A percentile compares a stretch with the other conserved stretches of the same genome.
These are phyloP conservation scores for Lepisosteus oculatus DNA, from an alignment of 2,113 vertebrate genomes.

Conservation along the genomic window DNA sequence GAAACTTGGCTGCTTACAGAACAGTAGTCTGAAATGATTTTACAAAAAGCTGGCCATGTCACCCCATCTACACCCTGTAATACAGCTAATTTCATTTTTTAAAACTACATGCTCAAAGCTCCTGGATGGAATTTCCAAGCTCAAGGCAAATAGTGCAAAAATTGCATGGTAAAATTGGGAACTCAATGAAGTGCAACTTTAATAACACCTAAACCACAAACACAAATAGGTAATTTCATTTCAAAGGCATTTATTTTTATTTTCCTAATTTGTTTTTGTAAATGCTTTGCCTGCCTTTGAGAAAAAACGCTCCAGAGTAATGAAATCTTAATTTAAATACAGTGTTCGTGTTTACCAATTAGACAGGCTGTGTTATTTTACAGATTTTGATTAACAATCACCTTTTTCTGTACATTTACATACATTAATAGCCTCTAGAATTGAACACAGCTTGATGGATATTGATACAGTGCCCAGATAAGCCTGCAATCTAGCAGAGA, in stretches of 20 bases:
- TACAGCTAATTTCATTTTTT: conserved; percentile 19
- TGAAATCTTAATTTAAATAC: conserved; percentile 29
- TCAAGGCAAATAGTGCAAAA: conserved; percentile 66
- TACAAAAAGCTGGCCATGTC: too few relatives aligned
- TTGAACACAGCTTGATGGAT: neutral
- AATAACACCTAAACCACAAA: conserved; percentile 76
- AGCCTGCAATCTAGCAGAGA: neutral
- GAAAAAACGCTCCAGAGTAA: conserved; percentile 35
- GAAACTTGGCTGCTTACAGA: too few relatives aligned
- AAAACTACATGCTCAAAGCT: conserved; percentile 10
- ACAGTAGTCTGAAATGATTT: too few relatives aligned
- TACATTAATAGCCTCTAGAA: neutral
- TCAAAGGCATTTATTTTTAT: conserved; percentile 36
- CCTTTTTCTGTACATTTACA: conserved; percentile 8
- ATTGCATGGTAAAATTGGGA: conserved; percentile 67
- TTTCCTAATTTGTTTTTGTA: conserved; percentile 32
- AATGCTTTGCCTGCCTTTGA: conserved; percentile 27
- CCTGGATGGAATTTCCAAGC: conserved; percentile 48
- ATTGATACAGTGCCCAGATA: neutral
- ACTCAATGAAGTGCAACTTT: conserved; percentile 74
- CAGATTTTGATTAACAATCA: conserved; percentile 30
- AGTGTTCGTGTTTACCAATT: conserved; percentile 24
- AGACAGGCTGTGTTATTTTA: conserved; percentile 31
- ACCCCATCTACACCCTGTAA: neutral
- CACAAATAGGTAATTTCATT: conserved; percentile 72